Evolutionary conservation across 2,888 invertebrate genomes (phyloP), one percentile per base, ranked within the genome.

Genomic region (Listrodromus nycthemerus): DNA sequence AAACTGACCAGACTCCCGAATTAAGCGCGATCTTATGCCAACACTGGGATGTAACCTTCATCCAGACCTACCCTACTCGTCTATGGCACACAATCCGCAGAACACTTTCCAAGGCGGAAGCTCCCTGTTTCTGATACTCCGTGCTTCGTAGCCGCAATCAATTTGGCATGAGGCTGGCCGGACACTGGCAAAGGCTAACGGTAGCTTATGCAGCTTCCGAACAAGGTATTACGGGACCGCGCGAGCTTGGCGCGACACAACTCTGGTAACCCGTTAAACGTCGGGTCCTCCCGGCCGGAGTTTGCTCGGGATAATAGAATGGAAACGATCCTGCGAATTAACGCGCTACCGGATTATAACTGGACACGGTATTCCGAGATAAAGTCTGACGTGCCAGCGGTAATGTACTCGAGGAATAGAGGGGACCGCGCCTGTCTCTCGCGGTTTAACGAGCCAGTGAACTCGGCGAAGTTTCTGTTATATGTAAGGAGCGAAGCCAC

Each of bases 221-320:
- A 74, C 80, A 33, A 70, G 63, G 27, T 13, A 8, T 27, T 61
- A 27, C 30, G 37, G 50, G 66, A 41, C 16, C 33, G 58, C 74
- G 27, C 55, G 70, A 81, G 24, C 21, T 55, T 63, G 76, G 63
- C 80, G 74, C 81, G 65, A 55, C 52, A 37, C 69, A 41, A 41
- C 66, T 63, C 45, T 52, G 50, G 33, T 48, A 30, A 19, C 69
- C 67, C 66, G 75, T 84, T 52, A 66, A 61, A 58, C 61, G 80
- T 76, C 66, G 71, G 50, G 61, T 67, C 66, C 37, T 33, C 65
- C 65, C 48, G 58, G 50, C 50, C 50, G 19, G 48, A 78, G 81
- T 66, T 83, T 71, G 65, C 65, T 71, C 63, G 66, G 48, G 61
- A 84, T 84, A 84, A 84, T 84, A 75, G 70, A 84, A 84, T 82